Conservation (phyloP, 2,797 vertebrate genomes). For the Microcaecilia unicolor region DNA sequence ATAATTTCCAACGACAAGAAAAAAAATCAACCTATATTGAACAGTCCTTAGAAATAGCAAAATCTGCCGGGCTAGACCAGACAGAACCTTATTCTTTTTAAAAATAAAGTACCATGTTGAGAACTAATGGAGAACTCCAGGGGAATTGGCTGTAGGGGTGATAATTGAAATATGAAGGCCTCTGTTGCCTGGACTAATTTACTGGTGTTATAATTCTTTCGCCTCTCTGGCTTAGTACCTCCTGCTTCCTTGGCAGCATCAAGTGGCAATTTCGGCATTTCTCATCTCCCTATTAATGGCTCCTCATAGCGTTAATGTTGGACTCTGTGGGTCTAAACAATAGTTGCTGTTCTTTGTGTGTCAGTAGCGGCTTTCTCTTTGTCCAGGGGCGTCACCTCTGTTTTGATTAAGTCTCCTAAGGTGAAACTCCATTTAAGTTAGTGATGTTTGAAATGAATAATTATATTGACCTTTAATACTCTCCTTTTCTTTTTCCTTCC, state of each 20-base stretch:
- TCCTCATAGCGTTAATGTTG: slow-evolving; percentile 9
- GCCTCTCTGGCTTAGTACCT: slow-evolving; percentile 5
- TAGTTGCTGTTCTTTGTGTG: background rate
- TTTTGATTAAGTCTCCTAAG: slow-evolving; percentile 17
- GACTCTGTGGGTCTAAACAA: slow-evolving; percentile 22
- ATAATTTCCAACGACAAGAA: slow-evolving; percentile 4
- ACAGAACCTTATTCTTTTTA: too few relatives aligned
- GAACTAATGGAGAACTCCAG: slow-evolving; percentile 19
- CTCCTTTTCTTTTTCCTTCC: background rate
- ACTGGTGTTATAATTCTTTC: slow-evolving; percentile 5
- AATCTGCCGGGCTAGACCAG: background rate
- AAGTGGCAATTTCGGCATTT: slow-evolving; percentile 21
- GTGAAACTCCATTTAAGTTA: slow-evolving; percentile 28
- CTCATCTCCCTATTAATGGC: slow-evolving; percentile 11
- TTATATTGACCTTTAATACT: background rate
- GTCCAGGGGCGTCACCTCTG: slow-evolving; percentile 13
- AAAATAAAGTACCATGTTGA: too few relatives aligned
- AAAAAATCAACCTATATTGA: slow-evolving; percentile 12
- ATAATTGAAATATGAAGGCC: slow-evolving; percentile 36
- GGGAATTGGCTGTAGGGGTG: slow-evolving; percentile 6
- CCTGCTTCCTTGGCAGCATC: slow-evolving; percentile 17
- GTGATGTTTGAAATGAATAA: slow-evolving; percentile 10
- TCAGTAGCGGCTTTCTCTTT: slow-evolving; percentile 11
- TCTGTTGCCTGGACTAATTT: slow-evolving; percentile 17
- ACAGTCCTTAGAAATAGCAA: slow-evolving; percentile 1